Evolutionary conservation across 2,797 vertebrate species (phyloP).

Genomic region (Saxicola maurus): DNA sequence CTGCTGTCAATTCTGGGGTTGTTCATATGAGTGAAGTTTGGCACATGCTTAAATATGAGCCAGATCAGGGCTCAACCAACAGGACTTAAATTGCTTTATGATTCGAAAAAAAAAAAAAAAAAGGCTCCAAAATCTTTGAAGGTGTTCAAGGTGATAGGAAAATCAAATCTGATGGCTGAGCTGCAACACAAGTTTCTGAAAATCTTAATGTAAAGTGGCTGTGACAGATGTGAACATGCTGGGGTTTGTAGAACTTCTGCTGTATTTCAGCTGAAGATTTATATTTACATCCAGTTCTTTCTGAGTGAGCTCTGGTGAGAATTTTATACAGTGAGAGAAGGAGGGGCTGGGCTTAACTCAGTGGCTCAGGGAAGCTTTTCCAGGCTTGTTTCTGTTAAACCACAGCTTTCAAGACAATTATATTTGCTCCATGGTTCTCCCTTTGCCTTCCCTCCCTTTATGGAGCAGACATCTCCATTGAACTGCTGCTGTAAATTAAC

Average conservation of each 20-base stretch:
- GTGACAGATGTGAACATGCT: conserved; percentile 50
- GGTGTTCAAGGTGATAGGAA: conserved; percentile 45
- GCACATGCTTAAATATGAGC: neutral
- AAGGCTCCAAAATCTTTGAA: conserved; percentile 24
- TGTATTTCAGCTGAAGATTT: conserved; percentile 35
- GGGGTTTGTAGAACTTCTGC: conserved; percentile 35
- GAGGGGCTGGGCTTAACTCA: neutral
- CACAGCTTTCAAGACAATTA: neutral
- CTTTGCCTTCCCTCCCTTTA: neutral
- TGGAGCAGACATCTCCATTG: neutral
- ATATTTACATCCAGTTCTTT: conserved; percentile 37
- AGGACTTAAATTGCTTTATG: neutral
- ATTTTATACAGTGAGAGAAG: neutral
- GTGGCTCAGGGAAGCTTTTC: neutral
- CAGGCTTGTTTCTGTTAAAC: neutral
- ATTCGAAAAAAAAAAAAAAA: neutral
- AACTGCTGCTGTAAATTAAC: neutral
- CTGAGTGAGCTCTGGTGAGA: conserved; percentile 7
- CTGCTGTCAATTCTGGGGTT: neutral
- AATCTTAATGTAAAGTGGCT: conserved; percentile 12
- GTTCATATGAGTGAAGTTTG: neutral
- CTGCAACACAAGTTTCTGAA: conserved; percentile 22
- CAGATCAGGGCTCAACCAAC: neutral
- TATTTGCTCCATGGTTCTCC: neutral
- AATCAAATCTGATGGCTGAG: conserved; percentile 55